Evolutionary conservation across 1,140 invertebrate species (phyloP).

Genomic region (Atopsyche davidsoni): DNA sequence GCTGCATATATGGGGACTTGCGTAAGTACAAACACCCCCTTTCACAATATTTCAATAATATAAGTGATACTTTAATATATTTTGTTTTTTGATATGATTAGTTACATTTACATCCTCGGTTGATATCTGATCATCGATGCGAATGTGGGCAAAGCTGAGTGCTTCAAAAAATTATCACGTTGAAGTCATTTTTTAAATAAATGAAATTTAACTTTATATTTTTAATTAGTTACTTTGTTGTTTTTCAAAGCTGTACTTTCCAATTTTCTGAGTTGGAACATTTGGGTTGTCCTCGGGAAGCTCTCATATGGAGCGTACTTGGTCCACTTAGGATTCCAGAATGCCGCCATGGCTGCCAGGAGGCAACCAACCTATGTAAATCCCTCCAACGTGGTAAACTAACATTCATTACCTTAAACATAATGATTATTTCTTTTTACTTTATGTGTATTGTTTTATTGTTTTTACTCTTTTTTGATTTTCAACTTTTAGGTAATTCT

Average conservation of each 20-base stretch:
- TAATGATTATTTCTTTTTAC: no score
- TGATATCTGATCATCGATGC: background rate
- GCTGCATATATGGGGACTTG: slow-evolving; percentile 48
- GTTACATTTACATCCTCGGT: background rate
- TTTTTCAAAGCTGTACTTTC: slow-evolving; percentile 51
- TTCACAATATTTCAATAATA: background rate
- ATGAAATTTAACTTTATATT: background rate
- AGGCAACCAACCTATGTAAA: slow-evolving; percentile 42
- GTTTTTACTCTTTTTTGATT: background rate
- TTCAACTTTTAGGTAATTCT: background rate
- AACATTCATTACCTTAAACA: background rate
- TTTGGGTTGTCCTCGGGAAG: slow-evolving; percentile 62
- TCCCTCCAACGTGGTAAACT: slow-evolving; percentile 16
- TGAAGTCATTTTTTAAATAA: background rate
- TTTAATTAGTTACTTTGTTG: slow-evolving; percentile 3
- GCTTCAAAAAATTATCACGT: background rate
- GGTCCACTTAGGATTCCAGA: slow-evolving; percentile 47
- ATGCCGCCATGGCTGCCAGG: slow-evolving; percentile 41
- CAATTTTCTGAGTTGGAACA: slow-evolving; percentile 57
- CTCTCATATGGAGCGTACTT: slow-evolving; percentile 68
- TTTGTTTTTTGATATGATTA: background rate
- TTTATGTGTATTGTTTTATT: background rate
- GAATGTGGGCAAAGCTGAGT: background rate
- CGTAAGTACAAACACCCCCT: slow-evolving; percentile 35
- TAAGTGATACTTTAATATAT: background rate